Evolutionary conservation across 2,888 invertebrate genomes (phyloP), one percentile per base, ranked within the genome.

Genomic region (Nymphalis polychloros): DNA sequence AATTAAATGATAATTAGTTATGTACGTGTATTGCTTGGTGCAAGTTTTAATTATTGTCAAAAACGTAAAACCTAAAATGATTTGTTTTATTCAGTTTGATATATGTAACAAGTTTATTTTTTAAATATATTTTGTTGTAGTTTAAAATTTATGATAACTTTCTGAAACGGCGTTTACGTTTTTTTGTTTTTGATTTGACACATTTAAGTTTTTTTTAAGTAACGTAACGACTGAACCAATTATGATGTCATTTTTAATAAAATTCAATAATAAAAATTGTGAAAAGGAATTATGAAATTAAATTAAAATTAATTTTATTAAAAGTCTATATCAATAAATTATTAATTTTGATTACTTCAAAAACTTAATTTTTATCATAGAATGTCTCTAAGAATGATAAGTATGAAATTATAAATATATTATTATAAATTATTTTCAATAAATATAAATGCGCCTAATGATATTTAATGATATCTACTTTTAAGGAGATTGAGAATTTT

Each of bases 371-470:
- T 23, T 27, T 55, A 16, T 53, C 8, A 19, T 4, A 19, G 19
- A 35, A n/a, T 19, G 13, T 57, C 57, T n/a, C 35, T 23, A 41
- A 57, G 17, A 17, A n/a, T 8, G 17, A n/a, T 49, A 49, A 49
- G 49, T n/a, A n/a, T 49, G 6, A 17, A 19, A 49, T 49, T n/a
- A 49, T 31, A 31, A 31, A 31, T 31, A 31, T 31, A 6, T 31
- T 31, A 55, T 31, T n/a, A 55, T 57, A 57, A 41, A 41, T 41
- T 41, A 41, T 41, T 57, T 57, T 57, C 19, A 57, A 35, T 55
- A 61, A 66, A 67, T 62, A 67, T 67, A 67, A 67, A 67, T 67
- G 66, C 66, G 35, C 27, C 41, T 67, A 61, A 67, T 35, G 55
- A 55, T 49, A 4, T 10, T 16, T 17, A 52, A 17, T 53, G 27